Percentiles rank a stretch among this genome's conserved stretches.
phyloP scores from a whole-genome alignment of 2,797 vertebrate genomes.

The Bovichtus diacanthus region DNA sequence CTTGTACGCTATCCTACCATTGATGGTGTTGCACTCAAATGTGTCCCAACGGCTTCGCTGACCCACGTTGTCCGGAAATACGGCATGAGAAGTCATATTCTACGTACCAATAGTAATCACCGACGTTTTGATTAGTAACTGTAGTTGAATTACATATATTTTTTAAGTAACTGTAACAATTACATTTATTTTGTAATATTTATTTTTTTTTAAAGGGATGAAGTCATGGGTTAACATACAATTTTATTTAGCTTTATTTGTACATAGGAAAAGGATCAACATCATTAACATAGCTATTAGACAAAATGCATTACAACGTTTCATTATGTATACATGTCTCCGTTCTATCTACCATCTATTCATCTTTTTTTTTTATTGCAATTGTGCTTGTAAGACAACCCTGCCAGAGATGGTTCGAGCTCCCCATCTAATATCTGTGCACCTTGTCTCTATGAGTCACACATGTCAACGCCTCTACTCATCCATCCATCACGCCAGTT shows the following conservation, averaged over 20 bases:
- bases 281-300: neutral
- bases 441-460: conserved; percentile 25
- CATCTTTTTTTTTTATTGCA: conserved; percentile 2
- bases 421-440: neutral
- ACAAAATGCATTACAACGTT: neutral
- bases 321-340: neutral
- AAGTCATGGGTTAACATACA: neutral
- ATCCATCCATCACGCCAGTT: neutral
- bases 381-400: conserved; percentile 8
- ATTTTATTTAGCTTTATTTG: neutral
- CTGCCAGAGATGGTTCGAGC: too few species aligned
- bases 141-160: too few species aligned
- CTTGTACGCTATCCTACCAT: too few species aligned
- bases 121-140: neutral
- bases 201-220: too few species aligned
- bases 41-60: too few species aligned
- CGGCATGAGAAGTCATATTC: too few species aligned
- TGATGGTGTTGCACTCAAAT: too few species aligned
- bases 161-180: too few species aligned
- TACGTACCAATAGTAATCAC: too few species aligned
- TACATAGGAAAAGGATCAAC: neutral
- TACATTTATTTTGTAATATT: neutral
- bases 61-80: too few species aligned
- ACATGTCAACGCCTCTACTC: neutral
- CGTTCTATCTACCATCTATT: neutral